These are phyloP conservation scores for Agriopis marginaria DNA, from an alignment of 2,888 invertebrate species.

Conservation along the genomic window DNA sequence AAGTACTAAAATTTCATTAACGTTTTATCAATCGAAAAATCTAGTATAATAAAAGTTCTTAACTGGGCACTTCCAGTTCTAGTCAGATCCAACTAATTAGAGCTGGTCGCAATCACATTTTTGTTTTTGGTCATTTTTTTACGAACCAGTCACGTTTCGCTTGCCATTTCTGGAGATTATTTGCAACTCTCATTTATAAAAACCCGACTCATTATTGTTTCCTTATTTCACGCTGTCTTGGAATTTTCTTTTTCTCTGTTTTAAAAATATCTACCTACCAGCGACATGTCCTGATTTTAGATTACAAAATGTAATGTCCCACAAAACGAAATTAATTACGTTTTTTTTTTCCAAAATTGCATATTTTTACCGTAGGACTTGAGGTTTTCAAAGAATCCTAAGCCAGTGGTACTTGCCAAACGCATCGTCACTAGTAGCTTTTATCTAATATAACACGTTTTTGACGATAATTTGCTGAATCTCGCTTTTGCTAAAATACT, in stretches of 20 bases:
- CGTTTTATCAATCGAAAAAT: slow-evolving; percentile 22
- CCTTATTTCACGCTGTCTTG: slow-evolving; percentile 24
- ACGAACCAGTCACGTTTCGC: slow-evolving; percentile 62
- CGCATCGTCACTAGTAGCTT: too few species aligned
- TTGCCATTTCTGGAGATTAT: slow-evolving; percentile 53
- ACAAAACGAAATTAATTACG: too few species aligned
- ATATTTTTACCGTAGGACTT: too few species aligned
- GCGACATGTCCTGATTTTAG: too few species aligned
- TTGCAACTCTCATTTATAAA: slow-evolving; percentile 51
- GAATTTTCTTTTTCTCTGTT: not conserved
- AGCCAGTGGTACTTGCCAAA: too few species aligned
- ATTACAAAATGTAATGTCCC: too few species aligned
- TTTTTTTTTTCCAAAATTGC: too few species aligned
- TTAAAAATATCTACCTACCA: not conserved
- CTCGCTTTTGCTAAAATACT: too few species aligned
- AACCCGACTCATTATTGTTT: slow-evolving; percentile 45
- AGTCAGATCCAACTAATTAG: slow-evolving; percentile 59
- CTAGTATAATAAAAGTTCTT: slow-evolving; percentile 52
- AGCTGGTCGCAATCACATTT: slow-evolving; percentile 56
- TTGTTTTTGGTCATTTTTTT: slow-evolving; percentile 58
- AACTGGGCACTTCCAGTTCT: slow-evolving; percentile 47
- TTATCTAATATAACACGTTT: too few species aligned
- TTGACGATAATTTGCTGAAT: too few species aligned
- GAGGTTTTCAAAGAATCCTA: too few species aligned
- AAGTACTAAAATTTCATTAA: slow-evolving; percentile 14